Evolutionary conservation across 2,888 invertebrate species (phyloP).

Genomic region (Dinocampus coccinellae): DNA sequence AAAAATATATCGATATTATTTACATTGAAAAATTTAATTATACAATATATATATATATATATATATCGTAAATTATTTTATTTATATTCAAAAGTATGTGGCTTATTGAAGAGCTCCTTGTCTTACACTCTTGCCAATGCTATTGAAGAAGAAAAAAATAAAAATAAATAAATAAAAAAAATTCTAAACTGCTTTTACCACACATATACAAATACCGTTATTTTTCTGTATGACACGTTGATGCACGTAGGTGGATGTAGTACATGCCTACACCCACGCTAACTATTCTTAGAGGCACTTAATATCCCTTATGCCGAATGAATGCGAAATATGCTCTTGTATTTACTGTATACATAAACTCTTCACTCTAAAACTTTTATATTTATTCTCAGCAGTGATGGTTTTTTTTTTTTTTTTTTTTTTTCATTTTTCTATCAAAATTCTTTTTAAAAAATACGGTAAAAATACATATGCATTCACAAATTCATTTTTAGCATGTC

Average conservation of each 20-base stretch:
- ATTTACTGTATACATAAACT: too few species aligned
- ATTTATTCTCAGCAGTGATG: too few species aligned
- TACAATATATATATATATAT: too few species aligned
- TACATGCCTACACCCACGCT: slow-evolving; percentile 60
- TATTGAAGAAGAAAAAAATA: too few species aligned
- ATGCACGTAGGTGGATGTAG: slow-evolving; percentile 53
- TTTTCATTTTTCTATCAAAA: too few species aligned
- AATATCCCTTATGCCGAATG: slow-evolving; percentile 58
- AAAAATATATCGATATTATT: slow-evolving; percentile 14
- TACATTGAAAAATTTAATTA: background rate
- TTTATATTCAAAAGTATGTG: background rate
- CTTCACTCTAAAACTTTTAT: too few species aligned
- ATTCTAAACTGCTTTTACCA: slow-evolving; percentile 14
- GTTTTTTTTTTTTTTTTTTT: too few species aligned
- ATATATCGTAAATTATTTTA: background rate
- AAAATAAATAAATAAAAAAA: too few species aligned
- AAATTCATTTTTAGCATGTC: too few species aligned
- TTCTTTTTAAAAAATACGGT: too few species aligned
- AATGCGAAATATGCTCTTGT: slow-evolving; percentile 63
- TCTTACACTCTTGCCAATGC: background rate
- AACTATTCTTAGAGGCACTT: slow-evolving; percentile 59
- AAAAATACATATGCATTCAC: too few species aligned
- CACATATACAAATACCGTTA: background rate
- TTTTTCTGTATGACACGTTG: slow-evolving; percentile 26
- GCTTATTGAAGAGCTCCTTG: too few species aligned